A percentile compares a stretch with the other conserved stretches of the same genome.
Evolutionary conservation across 1,140 invertebrate genomes (phyloP).

Genomic region (Chironomus tepperi): DNA sequence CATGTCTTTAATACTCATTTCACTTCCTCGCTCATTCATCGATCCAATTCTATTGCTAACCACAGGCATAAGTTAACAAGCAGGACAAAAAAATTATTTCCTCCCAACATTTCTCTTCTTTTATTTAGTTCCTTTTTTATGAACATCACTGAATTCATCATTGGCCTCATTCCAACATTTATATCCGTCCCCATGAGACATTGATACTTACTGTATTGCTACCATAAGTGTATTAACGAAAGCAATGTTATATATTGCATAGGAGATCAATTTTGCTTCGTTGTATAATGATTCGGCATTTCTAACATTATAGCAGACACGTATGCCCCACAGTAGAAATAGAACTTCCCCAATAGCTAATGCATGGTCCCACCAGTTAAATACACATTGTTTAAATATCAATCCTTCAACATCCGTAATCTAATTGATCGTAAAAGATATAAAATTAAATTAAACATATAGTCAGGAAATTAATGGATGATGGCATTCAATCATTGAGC

Average conservation of each 20-base stretch:
- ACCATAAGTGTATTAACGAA: conserved; percentile 84
- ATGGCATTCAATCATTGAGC: no score
- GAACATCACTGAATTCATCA: no score
- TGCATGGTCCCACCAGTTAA: conserved; percentile 90
- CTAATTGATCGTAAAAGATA: conserved; percentile 33
- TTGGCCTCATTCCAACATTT: no score
- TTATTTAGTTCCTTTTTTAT: no score
- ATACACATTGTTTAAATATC: conserved; percentile 81
- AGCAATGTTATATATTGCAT: conserved; percentile 90
- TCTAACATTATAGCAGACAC: conserved; percentile 81
- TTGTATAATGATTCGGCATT: conserved; percentile 88
- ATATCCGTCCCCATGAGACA: no score
- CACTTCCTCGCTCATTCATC: no score
- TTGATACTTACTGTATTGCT: conserved; percentile 73
- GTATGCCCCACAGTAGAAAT: conserved; percentile 82
- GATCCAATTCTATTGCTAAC: no score
- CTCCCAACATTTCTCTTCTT: no score
- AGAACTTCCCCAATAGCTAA: conserved; percentile 79
- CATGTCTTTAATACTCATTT: no score
- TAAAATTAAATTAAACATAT: not conserved
- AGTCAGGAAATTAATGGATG: no score
- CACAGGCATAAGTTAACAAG: no score
- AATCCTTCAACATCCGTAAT: conserved; percentile 63
- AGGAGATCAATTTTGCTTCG: conserved; percentile 83
- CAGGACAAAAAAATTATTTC: no score